phyloP scores from a whole-genome alignment of 2,888 invertebrate genomes.

The Cheilosia pagana region DNA sequence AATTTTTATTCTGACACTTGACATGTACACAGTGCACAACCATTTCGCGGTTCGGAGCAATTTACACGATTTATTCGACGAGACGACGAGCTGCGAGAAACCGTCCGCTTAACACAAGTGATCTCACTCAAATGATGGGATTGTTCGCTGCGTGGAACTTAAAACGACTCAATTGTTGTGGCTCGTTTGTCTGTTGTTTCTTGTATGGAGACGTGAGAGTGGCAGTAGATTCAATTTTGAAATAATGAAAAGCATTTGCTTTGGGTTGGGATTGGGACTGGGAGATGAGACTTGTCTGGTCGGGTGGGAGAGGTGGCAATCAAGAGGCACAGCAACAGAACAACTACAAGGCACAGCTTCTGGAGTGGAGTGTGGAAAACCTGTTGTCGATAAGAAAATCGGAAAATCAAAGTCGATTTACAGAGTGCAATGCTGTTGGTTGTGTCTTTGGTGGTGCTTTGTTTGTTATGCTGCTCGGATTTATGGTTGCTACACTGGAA shows the following conservation, averaged over 20 bases:
- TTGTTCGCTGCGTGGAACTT: conserved; percentile 29
- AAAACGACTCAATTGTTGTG: conserved; percentile 58
- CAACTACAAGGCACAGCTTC: background rate
- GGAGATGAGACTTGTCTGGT: no score
- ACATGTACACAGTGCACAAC: background rate
- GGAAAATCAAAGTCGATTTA: conserved; percentile 31
- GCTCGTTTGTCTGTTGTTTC: background rate
- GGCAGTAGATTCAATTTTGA: no score
- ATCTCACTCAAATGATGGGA: conserved; percentile 79
- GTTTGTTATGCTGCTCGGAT: conserved; percentile 43
- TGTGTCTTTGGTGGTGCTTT: conserved; percentile 5
- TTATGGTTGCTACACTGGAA: conserved; percentile 67
- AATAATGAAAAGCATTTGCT: no score
- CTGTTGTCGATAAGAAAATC: conserved; percentile 49
- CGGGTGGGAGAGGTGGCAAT: no score
- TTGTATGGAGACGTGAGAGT: background rate
- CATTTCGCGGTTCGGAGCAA: conserved; percentile 27
- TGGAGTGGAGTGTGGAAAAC: conserved; percentile 23
- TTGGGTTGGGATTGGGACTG: no score
- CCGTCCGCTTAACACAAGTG: conserved; percentile 78
- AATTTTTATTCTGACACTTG: conserved; percentile 29
- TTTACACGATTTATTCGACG: conserved; percentile 43
- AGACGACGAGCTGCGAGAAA: conserved; percentile 46
- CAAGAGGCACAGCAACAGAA: background rate
- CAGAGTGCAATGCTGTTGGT: background rate